Conservation (phyloP, 2,888 invertebrate species). For the Nemurella pictetii region DNA sequence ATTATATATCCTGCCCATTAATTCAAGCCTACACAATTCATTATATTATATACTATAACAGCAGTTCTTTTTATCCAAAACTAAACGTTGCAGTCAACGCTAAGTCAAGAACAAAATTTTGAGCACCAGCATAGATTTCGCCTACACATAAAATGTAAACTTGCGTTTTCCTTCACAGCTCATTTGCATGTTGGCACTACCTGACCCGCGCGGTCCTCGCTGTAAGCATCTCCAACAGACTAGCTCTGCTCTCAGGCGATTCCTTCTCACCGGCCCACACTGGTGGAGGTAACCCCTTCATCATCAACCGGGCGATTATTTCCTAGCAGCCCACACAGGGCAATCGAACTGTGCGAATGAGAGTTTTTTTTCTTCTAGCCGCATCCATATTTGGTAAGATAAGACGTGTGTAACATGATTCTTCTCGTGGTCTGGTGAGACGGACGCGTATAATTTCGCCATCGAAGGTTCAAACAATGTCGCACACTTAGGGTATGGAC, state of each 20-base stretch:
- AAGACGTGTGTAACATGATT: background rate
- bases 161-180: background rate
- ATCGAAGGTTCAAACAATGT: background rate
- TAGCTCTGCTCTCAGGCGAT: background rate
- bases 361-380: background rate
- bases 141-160: background rate
- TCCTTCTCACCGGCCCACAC: background rate
- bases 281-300: background rate
- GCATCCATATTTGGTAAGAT: background rate
- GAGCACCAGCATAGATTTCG: background rate
- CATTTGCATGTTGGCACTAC: background rate
- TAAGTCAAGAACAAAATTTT: too few species aligned
- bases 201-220: background rate
- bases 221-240: too few species aligned
- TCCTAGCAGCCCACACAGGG: background rate
- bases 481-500: background rate
- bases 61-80: too few species aligned
- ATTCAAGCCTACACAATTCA: too few species aligned
- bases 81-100: too few species aligned
- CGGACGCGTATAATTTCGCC: background rate
- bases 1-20: too few species aligned
- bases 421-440: background rate
- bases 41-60: too few species aligned
- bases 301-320: background rate
- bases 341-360: background rate